These are phyloP conservation scores for Chrysolina haemoptera DNA, from an alignment of 2,888 invertebrate genomes.

Conservation along the genomic window DNA sequence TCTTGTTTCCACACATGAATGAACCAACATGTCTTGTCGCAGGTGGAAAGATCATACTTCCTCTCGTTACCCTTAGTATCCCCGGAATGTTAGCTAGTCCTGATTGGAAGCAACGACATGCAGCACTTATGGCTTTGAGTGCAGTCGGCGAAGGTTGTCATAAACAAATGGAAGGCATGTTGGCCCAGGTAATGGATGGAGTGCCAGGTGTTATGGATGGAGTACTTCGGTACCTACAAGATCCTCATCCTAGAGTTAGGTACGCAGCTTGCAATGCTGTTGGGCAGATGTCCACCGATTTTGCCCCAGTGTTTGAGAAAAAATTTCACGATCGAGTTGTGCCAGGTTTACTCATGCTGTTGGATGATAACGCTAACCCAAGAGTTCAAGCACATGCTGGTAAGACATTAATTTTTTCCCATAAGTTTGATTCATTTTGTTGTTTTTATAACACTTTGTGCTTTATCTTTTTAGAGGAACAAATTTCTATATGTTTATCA, in stretches of 20 bases:
- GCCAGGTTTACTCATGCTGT: constrained; percentile 88
- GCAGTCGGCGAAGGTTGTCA: constrained; percentile 99
- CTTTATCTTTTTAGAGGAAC: no score
- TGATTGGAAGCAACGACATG: constrained; percentile 93
- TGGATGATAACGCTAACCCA: constrained; percentile 93
- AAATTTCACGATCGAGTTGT: constrained; percentile 97
- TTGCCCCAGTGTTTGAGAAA: constrained; percentile 96
- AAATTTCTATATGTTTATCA: no score
- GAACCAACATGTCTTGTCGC: constrained; percentile 7
- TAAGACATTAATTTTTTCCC: no score
- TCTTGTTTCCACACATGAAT: neutral
- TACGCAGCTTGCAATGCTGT: constrained; percentile 99
- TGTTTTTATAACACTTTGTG: no score
- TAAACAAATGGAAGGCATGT: constrained; percentile 96
- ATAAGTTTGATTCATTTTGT: no score
- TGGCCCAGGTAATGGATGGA: constrained; percentile 93
- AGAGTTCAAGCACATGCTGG: constrained; percentile 91
- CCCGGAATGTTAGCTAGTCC: constrained; percentile 88
- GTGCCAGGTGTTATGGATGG: constrained; percentile 73
- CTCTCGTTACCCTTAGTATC: constrained; percentile 85
- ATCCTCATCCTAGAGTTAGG: constrained; percentile 90
- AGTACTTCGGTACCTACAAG: constrained; percentile 65
- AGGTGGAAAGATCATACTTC: constrained; percentile 84
- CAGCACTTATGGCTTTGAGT: constrained; percentile 98
- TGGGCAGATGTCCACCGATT: constrained; percentile 99